A percentile compares a stretch with the other conserved stretches of the same genome.
Evolutionary conservation across 2,888 invertebrate genomes (phyloP).

Genomic region (Caenorhabditis sp.): DNA sequence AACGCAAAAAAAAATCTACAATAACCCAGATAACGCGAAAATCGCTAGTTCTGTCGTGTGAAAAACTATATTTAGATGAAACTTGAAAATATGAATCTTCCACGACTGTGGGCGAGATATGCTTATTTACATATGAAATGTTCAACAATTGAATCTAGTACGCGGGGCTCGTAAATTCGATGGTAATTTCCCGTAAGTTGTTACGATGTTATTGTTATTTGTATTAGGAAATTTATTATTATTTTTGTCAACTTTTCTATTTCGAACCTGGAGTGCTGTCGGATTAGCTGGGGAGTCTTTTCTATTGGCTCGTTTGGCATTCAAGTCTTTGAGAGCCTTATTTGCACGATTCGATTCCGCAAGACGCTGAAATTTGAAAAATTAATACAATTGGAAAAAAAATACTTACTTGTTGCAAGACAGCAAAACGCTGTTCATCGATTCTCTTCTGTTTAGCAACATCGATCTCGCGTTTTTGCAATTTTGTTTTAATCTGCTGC

Average conservation of each 20-base stretch:
- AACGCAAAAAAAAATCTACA: no score
- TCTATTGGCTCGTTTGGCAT: slow-evolving; percentile 26
- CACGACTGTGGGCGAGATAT: no score
- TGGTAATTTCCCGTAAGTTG: neutral
- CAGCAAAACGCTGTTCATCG: slow-evolving; percentile 45
- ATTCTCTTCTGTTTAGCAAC: slow-evolving; percentile 30
- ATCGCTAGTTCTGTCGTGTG: no score
- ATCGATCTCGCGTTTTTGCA: slow-evolving; percentile 49
- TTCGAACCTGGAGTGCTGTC: slow-evolving; percentile 20
- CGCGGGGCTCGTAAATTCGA: neutral
- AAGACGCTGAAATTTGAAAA: slow-evolving; percentile 20
- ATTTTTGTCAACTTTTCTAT: neutral
- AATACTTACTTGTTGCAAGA: slow-evolving; percentile 32
- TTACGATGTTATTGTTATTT: neutral
- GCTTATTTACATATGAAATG: slow-evolving; percentile 1
- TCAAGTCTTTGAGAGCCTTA: slow-evolving; percentile 30
- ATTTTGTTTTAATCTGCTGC: slow-evolving; percentile 46
- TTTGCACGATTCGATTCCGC: slow-evolving; percentile 32
- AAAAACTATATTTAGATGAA: no score
- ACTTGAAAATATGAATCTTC: no score
- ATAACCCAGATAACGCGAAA: no score
- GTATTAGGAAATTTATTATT: neutral
- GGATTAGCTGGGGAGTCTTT: slow-evolving; percentile 22
- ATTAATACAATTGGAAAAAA: neutral
- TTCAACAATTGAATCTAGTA: neutral